A percentile compares a stretch with the other conserved stretches of the same genome.
Conservation (phyloP, 2,888 invertebrate genomes). For the Augochlorella aurata region DNA sequence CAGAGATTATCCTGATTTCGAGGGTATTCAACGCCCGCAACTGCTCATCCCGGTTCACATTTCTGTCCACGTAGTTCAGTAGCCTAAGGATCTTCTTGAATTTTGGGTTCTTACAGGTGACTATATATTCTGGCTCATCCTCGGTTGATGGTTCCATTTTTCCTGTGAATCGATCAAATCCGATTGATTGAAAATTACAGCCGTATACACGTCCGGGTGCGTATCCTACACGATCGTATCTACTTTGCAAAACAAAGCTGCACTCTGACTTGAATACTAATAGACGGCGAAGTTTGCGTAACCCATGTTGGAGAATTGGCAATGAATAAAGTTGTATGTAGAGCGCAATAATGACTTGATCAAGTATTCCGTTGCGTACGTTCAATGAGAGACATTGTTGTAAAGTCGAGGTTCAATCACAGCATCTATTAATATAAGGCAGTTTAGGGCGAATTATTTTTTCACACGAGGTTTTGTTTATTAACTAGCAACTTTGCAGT, state of each 20-base stretch:
- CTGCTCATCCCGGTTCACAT: slow-evolving; percentile 84
- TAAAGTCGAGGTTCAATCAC: not conserved
- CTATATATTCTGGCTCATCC: slow-evolving; percentile 81
- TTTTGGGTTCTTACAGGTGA: slow-evolving; percentile 84
- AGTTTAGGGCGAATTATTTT: no score
- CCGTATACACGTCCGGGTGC: not conserved
- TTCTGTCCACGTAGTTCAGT: slow-evolving; percentile 84
- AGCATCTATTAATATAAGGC: no score
- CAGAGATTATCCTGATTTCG: slow-evolving; percentile 87
- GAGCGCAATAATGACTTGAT: not conserved
- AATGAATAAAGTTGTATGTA: not conserved
- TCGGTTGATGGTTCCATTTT: slow-evolving; percentile 79
- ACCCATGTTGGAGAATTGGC: not conserved
- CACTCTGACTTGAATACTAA: no score
- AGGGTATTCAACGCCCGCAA: slow-evolving; percentile 84
- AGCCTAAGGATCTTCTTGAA: slow-evolving; percentile 87
- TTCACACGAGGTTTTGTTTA: no score
- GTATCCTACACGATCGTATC: not conserved
- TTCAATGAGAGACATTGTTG: slow-evolving; percentile 6
- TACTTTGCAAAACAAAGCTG: slow-evolving; percentile 13
- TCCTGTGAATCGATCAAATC: slow-evolving; percentile 68
- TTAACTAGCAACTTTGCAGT: no score
- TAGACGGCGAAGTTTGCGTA: not conserved
- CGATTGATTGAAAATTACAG: not conserved
- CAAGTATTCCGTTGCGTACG: not conserved